Evolutionary conservation across 2,113 vertebrate genomes (phyloP).

Genomic region (Cyanoramphus novaezelandiae): DNA sequence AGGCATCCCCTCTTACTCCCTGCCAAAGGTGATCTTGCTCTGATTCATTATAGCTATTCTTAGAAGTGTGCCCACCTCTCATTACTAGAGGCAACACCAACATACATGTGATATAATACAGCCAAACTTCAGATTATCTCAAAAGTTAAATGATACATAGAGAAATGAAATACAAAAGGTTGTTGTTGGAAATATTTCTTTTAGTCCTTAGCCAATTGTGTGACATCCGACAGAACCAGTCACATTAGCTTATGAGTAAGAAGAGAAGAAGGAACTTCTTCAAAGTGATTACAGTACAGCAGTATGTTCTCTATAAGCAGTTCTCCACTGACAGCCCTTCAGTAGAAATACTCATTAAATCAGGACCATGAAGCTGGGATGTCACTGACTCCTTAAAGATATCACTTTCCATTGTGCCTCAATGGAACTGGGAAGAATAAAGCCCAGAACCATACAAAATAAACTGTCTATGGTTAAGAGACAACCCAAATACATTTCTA

Average conservation of each 20-base stretch:
- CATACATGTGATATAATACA: background rate
- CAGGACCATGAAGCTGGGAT: background rate
- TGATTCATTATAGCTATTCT: background rate
- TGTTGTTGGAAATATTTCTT: background rate
- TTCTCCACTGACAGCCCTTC: background rate
- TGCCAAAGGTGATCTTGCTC: background rate
- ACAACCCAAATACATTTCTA: background rate
- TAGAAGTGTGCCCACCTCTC: background rate
- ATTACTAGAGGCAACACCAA: background rate
- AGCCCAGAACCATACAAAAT: background rate
- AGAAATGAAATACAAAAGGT: background rate
- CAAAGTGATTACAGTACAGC: background rate
- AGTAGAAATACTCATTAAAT: background rate
- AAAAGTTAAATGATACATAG: background rate
- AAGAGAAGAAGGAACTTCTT: background rate
- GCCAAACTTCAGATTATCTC: background rate
- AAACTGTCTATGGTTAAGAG: background rate
- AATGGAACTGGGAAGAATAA: background rate
- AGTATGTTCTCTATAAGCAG: background rate
- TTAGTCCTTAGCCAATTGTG: background rate
- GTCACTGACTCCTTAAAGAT: background rate
- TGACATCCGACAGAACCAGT: background rate
- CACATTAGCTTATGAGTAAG: accelerated
- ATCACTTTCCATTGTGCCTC: background rate
- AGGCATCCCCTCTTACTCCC: background rate